Conservation (phyloP, 2,888 invertebrate genomes). For the Urechis unicinctus region DNA sequence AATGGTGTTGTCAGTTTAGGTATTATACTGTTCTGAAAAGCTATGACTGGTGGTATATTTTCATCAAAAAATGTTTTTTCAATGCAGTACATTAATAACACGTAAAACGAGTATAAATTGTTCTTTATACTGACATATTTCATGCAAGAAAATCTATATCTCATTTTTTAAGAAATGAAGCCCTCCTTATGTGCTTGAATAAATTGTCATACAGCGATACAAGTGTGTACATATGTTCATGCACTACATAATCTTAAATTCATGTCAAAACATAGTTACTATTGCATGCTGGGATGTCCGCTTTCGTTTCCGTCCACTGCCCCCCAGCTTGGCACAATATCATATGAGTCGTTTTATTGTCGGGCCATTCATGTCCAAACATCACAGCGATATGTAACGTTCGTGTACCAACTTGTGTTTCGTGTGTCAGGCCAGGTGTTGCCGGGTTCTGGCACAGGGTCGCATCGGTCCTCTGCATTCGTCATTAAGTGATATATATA, state of each 20-base stretch:
- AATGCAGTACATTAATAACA: neutral
- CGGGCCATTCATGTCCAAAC: conserved; percentile 18
- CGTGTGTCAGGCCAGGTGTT: conserved; percentile 15
- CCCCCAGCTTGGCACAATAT: conserved; percentile 14
- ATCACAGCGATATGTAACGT: conserved; percentile 17
- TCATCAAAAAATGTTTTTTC: neutral
- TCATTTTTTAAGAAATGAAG: too few relatives aligned
- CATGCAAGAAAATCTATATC: too few relatives aligned
- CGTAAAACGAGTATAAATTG: neutral
- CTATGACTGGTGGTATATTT: neutral
- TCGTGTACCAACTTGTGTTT: conserved; percentile 17
- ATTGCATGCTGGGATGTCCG: neutral
- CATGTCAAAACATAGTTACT: too few relatives aligned
- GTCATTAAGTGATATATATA: neutral
- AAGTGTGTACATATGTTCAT: too few relatives aligned
- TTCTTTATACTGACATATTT: too few relatives aligned
- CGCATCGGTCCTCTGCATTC: conserved; percentile 22
- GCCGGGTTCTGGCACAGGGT: conserved; percentile 10
- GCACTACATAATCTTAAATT: too few relatives aligned
- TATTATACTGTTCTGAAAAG: neutral
- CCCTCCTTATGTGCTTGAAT: too few relatives aligned
- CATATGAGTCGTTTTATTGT: conserved; percentile 2
- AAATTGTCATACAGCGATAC: too few relatives aligned
- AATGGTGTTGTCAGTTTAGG: too few relatives aligned
- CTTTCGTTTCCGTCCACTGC: conserved; percentile 12